phyloP scores from a whole-genome alignment of 2,797 vertebrate genomes.

The Sebastes itinus region DNA sequence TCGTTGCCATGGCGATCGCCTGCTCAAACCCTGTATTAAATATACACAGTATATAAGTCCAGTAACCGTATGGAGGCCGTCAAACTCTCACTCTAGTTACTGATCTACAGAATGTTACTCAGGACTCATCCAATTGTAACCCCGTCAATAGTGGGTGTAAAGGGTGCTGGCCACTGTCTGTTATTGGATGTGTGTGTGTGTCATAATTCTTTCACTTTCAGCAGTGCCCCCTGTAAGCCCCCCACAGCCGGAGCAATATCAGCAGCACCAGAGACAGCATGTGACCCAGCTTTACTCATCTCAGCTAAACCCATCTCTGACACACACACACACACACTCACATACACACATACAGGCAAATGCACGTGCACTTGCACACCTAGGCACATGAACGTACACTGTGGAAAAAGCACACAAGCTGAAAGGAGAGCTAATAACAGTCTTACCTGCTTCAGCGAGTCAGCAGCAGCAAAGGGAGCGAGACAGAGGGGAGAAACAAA shows the following conservation, averaged over 20 bases:
- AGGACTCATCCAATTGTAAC: conserved; percentile 37
- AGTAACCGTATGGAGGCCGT: not conserved
- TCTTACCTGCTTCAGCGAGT: conserved; percentile 76
- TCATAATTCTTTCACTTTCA: conserved; percentile 68
- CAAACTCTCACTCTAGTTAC: not conserved
- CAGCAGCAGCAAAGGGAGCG: conserved; percentile 51
- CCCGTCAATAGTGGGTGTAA: conserved; percentile 18
- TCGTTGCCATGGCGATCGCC: not conserved
- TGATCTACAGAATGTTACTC: conserved; percentile 19
- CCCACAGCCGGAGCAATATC: conserved; percentile 71
- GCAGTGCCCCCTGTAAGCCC: conserved; percentile 45
- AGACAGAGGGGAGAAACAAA: conserved; percentile 58
- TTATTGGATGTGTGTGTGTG: conserved; percentile 35
- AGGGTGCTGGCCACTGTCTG: conserved; percentile 27
- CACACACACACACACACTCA: conserved; percentile 50
- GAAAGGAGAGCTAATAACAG: conserved; percentile 62
- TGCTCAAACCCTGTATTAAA: not conserved
- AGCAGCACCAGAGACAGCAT: conserved; percentile 71
- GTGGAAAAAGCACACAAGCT: conserved; percentile 16
- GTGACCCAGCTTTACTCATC: conserved; percentile 76
- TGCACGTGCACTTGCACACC: conserved; percentile 19
- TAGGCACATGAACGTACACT: not conserved
- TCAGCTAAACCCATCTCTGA: conserved; percentile 64
- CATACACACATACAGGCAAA: conserved; percentile 4
- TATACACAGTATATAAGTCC: not conserved